These are phyloP conservation scores for Ceratitis capitata DNA, from an alignment of 1,140 invertebrate species.

Conservation along the genomic window DNA sequence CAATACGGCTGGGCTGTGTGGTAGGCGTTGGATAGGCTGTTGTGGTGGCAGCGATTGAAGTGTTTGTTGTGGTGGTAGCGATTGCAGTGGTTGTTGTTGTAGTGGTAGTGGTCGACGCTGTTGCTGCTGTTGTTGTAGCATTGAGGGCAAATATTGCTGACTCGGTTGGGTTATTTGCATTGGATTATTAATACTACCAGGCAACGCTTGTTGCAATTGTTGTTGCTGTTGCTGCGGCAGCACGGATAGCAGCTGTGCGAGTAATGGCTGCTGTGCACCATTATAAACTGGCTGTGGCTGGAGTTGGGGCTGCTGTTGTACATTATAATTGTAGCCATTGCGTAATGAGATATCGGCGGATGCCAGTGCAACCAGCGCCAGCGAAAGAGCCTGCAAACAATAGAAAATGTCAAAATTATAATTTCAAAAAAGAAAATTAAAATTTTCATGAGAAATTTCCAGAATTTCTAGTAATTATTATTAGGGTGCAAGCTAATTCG, in stretches of 20 bases:
- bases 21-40: slow-evolving; percentile 45
- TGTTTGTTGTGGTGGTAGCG: slow-evolving; percentile 35
- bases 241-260: background rate
- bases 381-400: slow-evolving; percentile 50
- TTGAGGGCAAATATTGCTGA: slow-evolving; percentile 39
- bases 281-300: background rate
- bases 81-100: slow-evolving; percentile 51
- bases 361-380: slow-evolving; percentile 49
- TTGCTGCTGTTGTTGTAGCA: slow-evolving; percentile 51
- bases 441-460: too few relatives aligned
- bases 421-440: too few relatives aligned
- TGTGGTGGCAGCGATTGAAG: slow-evolving; percentile 39
- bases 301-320: slow-evolving; percentile 50
- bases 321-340: slow-evolving; percentile 55
- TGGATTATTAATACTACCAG: background rate
- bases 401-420: too few relatives aligned
- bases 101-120: slow-evolving; percentile 43
- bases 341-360: slow-evolving; percentile 57
- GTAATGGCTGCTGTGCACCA: background rate
- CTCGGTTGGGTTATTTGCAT: slow-evolving; percentile 29
- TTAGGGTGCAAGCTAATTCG: too few relatives aligned
- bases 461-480: too few relatives aligned
- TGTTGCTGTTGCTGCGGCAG: background rate
- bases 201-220: background rate
- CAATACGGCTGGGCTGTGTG: background rate